A percentile compares a stretch with the other conserved stretches of the same genome.
Evolutionary conservation across 1,140 invertebrate genomes (phyloP).

Genomic region (Brachionus koreanus): DNA sequence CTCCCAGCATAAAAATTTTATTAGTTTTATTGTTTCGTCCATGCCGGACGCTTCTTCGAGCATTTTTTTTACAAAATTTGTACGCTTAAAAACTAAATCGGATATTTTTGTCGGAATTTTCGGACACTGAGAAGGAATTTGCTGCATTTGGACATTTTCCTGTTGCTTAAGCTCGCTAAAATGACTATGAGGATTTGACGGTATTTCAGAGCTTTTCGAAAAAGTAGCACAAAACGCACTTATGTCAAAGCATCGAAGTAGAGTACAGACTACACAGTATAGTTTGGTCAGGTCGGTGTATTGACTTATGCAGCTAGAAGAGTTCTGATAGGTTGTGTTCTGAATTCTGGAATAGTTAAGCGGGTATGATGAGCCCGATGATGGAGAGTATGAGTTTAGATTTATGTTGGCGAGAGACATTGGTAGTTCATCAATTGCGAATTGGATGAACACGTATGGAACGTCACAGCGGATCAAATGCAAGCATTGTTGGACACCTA

Average conservation of each 20-base stretch:
- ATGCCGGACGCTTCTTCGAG: conserved; percentile 86
- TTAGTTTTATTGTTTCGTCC: conserved; percentile 80
- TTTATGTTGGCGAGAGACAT: conserved; percentile 36
- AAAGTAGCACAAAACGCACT: conserved; percentile 64
- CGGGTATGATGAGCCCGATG: conserved; percentile 11
- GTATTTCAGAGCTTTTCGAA: background rate
- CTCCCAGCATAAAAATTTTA: conserved; percentile 90
- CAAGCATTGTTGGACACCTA: conserved; percentile 12
- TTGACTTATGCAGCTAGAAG: conserved; percentile 59
- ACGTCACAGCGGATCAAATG: conserved; percentile 43
- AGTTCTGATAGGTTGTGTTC: background rate
- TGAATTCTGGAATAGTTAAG: conserved; percentile 20
- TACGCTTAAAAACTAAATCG: conserved; percentile 75
- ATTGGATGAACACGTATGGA: conserved; percentile 68
- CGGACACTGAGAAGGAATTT: conserved; percentile 61
- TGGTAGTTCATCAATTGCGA: conserved; percentile 76
- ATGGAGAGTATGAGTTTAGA: conserved; percentile 1
- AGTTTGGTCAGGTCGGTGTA: conserved; percentile 89
- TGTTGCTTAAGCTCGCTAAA: conserved; percentile 13
- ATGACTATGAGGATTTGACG: conserved; percentile 31
- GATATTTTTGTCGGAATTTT: conserved; percentile 71
- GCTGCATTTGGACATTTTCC: background rate
- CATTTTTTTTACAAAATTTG: conserved; percentile 82
- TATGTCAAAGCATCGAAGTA: conserved; percentile 88
- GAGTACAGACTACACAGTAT: conserved; percentile 83